phyloP scores from a whole-genome alignment of 2,888 invertebrate genomes.

The Brachylomia viminalis region DNA sequence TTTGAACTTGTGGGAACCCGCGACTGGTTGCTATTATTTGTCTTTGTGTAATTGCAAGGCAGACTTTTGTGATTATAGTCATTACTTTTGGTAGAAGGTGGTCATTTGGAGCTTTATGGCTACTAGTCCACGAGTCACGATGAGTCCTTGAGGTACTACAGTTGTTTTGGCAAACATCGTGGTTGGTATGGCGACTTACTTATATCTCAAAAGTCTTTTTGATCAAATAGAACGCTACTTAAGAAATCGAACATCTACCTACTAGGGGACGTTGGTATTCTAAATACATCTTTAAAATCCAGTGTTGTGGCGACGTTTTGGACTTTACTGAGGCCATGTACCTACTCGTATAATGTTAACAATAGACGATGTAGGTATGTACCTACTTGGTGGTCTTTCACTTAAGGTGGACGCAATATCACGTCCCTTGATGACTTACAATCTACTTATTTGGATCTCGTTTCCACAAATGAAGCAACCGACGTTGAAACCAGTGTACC shows the following conservation, averaged over 20 bases:
- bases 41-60: slow-evolving; percentile 33
- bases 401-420: slow-evolving; percentile 20
- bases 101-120: slow-evolving; percentile 18
- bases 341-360: no score
- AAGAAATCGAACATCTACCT: no score
- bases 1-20: slow-evolving; percentile 63
- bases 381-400: no score
- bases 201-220: no score
- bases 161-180: neutral
- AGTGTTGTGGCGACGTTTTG: no score
- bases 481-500: slow-evolving; percentile 23
- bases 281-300: no score
- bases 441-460: slow-evolving; percentile 31
- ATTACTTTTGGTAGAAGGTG: slow-evolving; percentile 30
- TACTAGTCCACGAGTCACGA: slow-evolving; percentile 14
- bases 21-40: slow-evolving; percentile 36
- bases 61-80: slow-evolving; percentile 37
- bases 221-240: no score
- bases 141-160: neutral
- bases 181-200: no score
- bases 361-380: no score
- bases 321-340: neutral
- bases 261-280: no score
- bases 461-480: slow-evolving; percentile 54
- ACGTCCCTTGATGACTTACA: slow-evolving; percentile 31